phyloP scores from a whole-genome alignment of 2,888 invertebrate species.

The Agrochola lychnidis region DNA sequence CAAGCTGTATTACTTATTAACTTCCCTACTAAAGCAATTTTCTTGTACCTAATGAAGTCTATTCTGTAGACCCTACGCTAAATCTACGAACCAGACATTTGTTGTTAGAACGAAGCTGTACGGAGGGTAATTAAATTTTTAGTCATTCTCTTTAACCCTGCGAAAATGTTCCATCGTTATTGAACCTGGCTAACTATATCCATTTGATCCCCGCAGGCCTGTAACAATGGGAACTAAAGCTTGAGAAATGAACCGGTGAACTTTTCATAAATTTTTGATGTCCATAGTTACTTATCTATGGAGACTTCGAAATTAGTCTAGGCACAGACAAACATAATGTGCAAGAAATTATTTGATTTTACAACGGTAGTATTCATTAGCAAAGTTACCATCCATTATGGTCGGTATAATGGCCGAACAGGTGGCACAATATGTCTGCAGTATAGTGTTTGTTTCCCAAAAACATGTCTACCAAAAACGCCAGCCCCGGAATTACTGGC shows the following conservation, averaged over 20 bases:
- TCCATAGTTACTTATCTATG: neutral
- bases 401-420: neutral
- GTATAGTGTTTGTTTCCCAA: neutral
- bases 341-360: neutral
- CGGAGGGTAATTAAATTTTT: neutral
- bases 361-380: neutral
- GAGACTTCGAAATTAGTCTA: neutral
- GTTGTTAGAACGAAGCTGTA: neutral
- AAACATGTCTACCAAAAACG: neutral
- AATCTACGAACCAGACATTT: neutral
- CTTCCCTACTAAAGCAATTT: neutral
- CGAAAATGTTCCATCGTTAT: no score
- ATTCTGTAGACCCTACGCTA: neutral
- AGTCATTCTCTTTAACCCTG: neutral
- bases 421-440: neutral
- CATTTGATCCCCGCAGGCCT: no score
- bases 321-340: neutral
- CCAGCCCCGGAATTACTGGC: neutral
- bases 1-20: neutral
- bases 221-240: no score
- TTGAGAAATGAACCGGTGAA: no score
- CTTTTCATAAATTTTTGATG: no score
- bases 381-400: neutral
- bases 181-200: no score
- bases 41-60: neutral